Evolutionary conservation across 2,797 vertebrate genomes (phyloP), one percentile per base, ranked within the genome.

Genomic region (Neosalanx taihuensis): DNA sequence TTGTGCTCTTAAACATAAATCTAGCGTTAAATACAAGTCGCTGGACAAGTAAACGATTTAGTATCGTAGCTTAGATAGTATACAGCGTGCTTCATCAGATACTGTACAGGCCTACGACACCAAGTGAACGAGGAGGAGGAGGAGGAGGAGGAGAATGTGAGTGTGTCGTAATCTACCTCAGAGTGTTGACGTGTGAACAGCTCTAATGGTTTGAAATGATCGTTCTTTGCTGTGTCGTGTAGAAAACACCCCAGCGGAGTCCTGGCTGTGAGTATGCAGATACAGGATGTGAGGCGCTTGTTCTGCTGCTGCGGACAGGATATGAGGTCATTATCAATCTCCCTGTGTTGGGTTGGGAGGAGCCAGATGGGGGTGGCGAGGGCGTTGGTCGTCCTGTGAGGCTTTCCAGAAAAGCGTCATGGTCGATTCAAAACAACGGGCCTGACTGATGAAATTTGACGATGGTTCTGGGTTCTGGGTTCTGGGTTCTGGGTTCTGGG

Each of bases 391-490:
- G 77, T 72, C 80, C 86, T 79, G 85, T 72, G 81, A 81, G 84
- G 86, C 86, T 85, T 83, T 79, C 41, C 1, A 75, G 90, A 88
- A 90, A 92, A 91, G 89, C 89, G 92, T 93, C 88, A 88, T 88
- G 90, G 91, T 90, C 92, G 90, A 87, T 86, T 76, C 60, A 61
- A 82, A 87, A 91, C 91, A 92, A 91, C 88, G 83, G 83, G 82
- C 83, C 81, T 93, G 92, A 92, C 92, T 89, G 93, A 93, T 93
- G 89, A 91, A 93, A 92, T 92, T 90, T 92, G 91, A 92, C 90
- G 88, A 26, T 26, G 23, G 23, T 26, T 26, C 23, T 26, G 23
- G 23, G 23, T 26, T 26, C 23, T 26, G 23, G 23, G 23, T 26
- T 26, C 1, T 26, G 23, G 23, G 23, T 26, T 26, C 23, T 26